Percentiles rank a stretch among this genome's conserved stretches.
These are phyloP conservation scores for Panthera uncia DNA, from an alignment of 2,113 vertebrate species.

Conservation along the genomic window DNA sequence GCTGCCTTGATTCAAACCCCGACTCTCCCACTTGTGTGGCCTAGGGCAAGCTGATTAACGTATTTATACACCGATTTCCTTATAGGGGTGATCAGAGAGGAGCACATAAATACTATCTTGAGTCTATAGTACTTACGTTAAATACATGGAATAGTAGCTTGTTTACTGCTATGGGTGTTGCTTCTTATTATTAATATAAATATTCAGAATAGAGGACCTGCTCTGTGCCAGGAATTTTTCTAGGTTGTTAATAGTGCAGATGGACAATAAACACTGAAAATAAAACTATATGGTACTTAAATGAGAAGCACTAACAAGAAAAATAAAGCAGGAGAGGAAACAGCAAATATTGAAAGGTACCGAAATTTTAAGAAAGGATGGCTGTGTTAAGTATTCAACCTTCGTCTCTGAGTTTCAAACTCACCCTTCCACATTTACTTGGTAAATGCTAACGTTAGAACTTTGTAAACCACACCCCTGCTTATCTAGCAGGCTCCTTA, in stretches of 20 bases:
- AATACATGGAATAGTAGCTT: background rate
- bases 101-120: background rate
- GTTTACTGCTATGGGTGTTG: background rate
- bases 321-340: background rate
- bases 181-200: background rate
- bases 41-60: background rate
- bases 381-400: no score
- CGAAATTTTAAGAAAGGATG: background rate
- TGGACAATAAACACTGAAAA: background rate
- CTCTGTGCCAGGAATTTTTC: background rate
- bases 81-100: background rate
- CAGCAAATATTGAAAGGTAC: rapidly evolving
- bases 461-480: background rate
- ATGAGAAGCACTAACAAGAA: background rate
- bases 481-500: no score
- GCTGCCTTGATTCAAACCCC: background rate
- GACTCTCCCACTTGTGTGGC: no score
- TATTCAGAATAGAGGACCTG: background rate
- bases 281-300: background rate
- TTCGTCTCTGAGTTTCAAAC: background rate
- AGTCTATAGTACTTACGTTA: background rate
- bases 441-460: no score
- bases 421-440: rapidly evolving
- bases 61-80: background rate
- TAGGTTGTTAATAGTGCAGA: background rate